Conservation (phyloP, 2,797 vertebrate species). For the Platalea minor region DNA sequence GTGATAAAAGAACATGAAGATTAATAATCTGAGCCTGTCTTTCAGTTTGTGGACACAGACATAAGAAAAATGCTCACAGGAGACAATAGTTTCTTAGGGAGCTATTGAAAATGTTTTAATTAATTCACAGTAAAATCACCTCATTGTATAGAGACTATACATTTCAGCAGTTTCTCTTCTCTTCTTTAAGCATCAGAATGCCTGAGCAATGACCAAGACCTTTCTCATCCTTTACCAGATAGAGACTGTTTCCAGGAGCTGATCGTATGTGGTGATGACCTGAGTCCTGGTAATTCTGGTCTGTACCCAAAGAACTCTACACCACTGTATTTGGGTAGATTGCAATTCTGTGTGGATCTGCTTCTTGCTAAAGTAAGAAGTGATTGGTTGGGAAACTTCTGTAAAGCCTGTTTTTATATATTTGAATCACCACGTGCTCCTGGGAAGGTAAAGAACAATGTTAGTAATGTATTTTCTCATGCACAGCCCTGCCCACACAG, state of each 20-base stretch:
- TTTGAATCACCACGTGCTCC: neutral
- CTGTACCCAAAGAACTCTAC: neutral
- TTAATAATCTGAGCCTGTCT: neutral
- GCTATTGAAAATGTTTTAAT: neutral
- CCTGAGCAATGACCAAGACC: neutral
- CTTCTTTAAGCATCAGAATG: neutral
- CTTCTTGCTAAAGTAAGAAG: neutral
- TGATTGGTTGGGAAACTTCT: neutral
- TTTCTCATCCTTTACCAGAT: neutral
- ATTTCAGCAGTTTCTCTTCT: neutral
- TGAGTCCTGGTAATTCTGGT: neutral
- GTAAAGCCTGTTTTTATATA: neutral
- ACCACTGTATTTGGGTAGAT: neutral
- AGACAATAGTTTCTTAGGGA: neutral
- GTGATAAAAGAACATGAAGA: neutral
- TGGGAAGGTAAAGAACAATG: neutral
- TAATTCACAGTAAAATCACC: neutral
- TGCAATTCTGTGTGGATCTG: neutral
- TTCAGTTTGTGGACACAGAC: neutral
- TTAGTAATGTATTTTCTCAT: constrained; percentile 20
- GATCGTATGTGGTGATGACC: neutral
- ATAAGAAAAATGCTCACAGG: neutral
- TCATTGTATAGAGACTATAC: neutral
- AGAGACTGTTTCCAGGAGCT: neutral
- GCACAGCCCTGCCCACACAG: neutral